Conservation (phyloP, 2,888 invertebrate genomes). For the Sesia bembeciformis region DNA sequence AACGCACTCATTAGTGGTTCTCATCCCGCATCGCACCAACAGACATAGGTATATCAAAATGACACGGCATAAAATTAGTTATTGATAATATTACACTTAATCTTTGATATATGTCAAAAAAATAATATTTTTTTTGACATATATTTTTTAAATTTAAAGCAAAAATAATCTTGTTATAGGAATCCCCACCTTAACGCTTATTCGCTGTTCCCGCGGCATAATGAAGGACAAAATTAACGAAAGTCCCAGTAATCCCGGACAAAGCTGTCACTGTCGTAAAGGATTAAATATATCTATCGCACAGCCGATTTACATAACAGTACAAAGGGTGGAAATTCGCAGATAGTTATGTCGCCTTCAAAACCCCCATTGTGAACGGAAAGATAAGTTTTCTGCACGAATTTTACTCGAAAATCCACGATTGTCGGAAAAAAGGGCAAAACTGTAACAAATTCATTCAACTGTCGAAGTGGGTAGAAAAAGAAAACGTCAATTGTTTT, state of each 20-base stretch:
- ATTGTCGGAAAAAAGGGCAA: neutral
- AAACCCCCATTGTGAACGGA: constrained; percentile 8
- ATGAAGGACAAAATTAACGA: constrained; percentile 28
- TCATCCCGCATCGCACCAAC: too few species aligned
- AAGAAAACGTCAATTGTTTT: constrained; percentile 6
- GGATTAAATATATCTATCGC: constrained; percentile 15
- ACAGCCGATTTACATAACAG: constrained; percentile 23
- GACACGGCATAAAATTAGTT: too few species aligned
- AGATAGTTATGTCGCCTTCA: constrained; percentile 11
- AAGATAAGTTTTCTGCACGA: constrained; percentile 8
- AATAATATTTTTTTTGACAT: too few species aligned
- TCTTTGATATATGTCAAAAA: too few species aligned
- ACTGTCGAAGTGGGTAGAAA: neutral
- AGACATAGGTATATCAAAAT: too few species aligned
- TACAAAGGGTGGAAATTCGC: constrained; percentile 12
- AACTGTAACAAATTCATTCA: neutral
- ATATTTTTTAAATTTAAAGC: too few species aligned
- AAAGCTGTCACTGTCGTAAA: constrained; percentile 16
- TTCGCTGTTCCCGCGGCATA: constrained; percentile 10
- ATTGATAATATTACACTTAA: too few species aligned
- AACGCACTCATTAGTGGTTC: too few species aligned
- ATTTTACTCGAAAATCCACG: neutral
- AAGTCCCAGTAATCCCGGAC: constrained; percentile 22
- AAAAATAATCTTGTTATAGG: neutral
- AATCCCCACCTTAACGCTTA: constrained; percentile 5